Evolutionary conservation across 53 echinoderm and acorn worm species (phyloP).

Genomic region (Antedon mediterranea): DNA sequence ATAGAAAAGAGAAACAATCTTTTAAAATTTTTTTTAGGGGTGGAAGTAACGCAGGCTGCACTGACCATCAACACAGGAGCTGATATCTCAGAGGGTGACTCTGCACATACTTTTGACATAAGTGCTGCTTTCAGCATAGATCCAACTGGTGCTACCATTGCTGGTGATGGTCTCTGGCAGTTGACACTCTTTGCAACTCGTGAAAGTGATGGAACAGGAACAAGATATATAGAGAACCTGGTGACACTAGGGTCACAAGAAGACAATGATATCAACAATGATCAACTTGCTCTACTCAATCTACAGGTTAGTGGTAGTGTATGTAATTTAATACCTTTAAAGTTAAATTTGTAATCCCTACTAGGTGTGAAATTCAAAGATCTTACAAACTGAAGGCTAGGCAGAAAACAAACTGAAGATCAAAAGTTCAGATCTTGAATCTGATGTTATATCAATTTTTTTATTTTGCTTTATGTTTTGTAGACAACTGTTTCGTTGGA

Average conservation of each 20-base stretch:
- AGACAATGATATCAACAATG: neutral
- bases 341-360: too few relatives aligned
- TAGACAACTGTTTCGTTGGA: neutral
- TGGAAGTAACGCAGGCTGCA: neutral
- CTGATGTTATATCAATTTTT: too few relatives aligned
- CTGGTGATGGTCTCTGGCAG: constrained; percentile 55
- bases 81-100: neutral
- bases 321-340: too few relatives aligned
- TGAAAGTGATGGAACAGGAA: constrained; percentile 19
- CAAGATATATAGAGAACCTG: constrained; percentile 10
- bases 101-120: constrained; percentile 11
- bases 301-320: neutral
- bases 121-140: constrained; percentile 24
- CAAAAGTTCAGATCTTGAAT: too few relatives aligned
- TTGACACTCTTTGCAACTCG: constrained; percentile 40
- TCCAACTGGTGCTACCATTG: constrained; percentile 23
- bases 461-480: neutral
- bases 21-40: neutral
- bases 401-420: too few relatives aligned
- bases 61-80: neutral
- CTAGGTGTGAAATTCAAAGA: too few relatives aligned
- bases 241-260: neutral
- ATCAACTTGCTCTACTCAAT: neutral
- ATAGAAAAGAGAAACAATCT: too few relatives aligned
- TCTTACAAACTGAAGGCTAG: too few relatives aligned